These are phyloP conservation scores for Nasonia longicornis DNA, from an alignment of 1,140 invertebrate species.

Conservation along the genomic window DNA sequence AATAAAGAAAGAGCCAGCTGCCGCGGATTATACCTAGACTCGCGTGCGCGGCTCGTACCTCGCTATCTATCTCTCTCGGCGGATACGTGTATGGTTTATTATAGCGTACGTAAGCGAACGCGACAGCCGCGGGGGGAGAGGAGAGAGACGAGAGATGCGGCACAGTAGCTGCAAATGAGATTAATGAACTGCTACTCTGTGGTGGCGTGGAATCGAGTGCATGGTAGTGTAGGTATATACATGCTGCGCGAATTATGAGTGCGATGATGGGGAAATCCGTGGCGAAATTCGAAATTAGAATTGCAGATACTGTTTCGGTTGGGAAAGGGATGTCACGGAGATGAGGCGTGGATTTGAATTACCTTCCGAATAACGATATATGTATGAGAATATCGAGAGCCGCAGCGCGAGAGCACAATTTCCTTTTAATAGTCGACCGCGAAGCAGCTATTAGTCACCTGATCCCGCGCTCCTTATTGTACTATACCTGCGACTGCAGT, in stretches of 20 bases:
- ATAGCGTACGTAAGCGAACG: background rate
- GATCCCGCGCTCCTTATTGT: too few species aligned
- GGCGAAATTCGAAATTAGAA: background rate
- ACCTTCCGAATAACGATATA: too few species aligned
- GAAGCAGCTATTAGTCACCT: too few species aligned
- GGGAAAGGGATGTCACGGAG: too few species aligned
- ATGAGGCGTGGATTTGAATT: too few species aligned
- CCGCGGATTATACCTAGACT: background rate
- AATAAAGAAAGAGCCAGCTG: slow-evolving; percentile 1
- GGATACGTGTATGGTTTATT: background rate
- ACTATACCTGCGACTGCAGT: background rate
- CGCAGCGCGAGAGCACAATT: too few species aligned
- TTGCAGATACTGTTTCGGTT: background rate
- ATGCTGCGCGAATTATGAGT: background rate
- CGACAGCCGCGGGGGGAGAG: background rate
- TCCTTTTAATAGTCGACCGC: too few species aligned
- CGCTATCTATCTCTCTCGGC: too few species aligned
- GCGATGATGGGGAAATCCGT: background rate
- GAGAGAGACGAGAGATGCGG: background rate
- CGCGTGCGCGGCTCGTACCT: background rate
- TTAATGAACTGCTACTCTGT: background rate
- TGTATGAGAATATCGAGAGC: too few species aligned
- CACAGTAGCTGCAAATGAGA: background rate
- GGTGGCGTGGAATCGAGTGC: background rate
- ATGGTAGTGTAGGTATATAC: background rate